Percentiles rank a stretch among this genome's conserved stretches.
Evolutionary conservation across 1,140 invertebrate species (phyloP).

Genomic region (Globodera ellingtonae): DNA sequence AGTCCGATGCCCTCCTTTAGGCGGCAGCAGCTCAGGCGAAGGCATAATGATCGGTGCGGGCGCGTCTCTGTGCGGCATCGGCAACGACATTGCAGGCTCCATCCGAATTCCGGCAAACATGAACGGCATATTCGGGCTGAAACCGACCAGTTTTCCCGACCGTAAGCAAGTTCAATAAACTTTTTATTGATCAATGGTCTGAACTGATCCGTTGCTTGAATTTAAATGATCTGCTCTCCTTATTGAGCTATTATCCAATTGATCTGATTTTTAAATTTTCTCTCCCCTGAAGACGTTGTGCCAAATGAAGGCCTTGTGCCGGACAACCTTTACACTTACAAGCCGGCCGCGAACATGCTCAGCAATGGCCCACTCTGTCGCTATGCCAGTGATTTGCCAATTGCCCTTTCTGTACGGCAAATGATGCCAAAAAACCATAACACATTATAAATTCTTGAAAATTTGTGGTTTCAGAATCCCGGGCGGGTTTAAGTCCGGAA

Average conservation of each 20-base stretch:
- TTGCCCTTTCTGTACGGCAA: constrained; percentile 68
- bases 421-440: background rate
- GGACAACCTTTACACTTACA: background rate
- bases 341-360: background rate
- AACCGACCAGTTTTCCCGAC: constrained; percentile 71
- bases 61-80: constrained; percentile 78
- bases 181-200: too few relatives aligned
- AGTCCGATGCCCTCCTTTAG: background rate
- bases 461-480: too few relatives aligned
- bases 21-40: constrained; percentile 67
- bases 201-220: background rate
- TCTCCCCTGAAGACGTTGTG: constrained; percentile 6
- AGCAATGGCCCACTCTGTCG: constrained; percentile 84
- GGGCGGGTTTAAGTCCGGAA: background rate
- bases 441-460: too few relatives aligned
- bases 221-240: background rate
- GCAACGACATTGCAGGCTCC: constrained; percentile 92
- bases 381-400: constrained; percentile 80
- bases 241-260: background rate
- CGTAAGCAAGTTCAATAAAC: background rate
- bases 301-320: constrained; percentile 17
- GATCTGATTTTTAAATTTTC: too few relatives aligned
- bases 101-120: constrained; percentile 92
- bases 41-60: constrained; percentile 56
- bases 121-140: constrained; percentile 89